Percentiles rank a stretch among this genome's conserved stretches.
phyloP scores from a whole-genome alignment of 2,113 vertebrate species.

The Cyphomyrus discorhynchus region DNA sequence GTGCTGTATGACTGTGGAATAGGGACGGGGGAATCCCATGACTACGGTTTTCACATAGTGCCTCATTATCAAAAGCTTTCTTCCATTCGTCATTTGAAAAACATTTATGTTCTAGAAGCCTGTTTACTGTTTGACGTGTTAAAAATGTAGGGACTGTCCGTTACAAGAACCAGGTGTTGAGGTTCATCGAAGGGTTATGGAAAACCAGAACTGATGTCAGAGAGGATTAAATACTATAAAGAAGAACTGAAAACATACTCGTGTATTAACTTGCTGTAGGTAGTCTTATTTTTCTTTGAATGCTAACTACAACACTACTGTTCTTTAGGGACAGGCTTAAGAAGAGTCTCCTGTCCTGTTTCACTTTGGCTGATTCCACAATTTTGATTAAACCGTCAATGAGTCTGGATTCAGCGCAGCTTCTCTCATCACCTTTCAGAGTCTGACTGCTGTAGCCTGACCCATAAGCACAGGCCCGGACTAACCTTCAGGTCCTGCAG shows the following conservation, averaged over 20 bases:
- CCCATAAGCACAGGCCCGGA: neutral
- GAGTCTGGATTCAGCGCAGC: neutral
- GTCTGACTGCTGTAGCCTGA: neutral
- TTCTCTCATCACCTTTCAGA: neutral
- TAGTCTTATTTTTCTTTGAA: neutral
- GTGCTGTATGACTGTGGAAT: neutral
- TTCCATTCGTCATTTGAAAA: neutral
- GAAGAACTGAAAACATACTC: neutral
- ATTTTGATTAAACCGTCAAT: neutral
- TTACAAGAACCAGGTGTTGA: neutral
- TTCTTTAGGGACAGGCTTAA: neutral
- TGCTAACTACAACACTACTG: neutral
- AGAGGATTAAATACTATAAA: neutral
- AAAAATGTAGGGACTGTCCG: neutral
- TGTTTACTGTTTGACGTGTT: neutral
- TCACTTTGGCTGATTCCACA: neutral
- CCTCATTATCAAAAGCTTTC: neutral
- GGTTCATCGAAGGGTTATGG: neutral
- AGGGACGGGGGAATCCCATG: neutral
- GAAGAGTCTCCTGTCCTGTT: neutral
- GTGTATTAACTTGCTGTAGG: neutral
- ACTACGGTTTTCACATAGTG: neutral
- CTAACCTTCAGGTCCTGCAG: slow-evolving; percentile 95
- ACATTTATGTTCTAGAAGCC: neutral
- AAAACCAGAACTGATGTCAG: neutral